Percentiles rank a stretch among this genome's conserved stretches.
phyloP scores from a whole-genome alignment of 2,113 vertebrate genomes.

The Pipa parva region DNA sequence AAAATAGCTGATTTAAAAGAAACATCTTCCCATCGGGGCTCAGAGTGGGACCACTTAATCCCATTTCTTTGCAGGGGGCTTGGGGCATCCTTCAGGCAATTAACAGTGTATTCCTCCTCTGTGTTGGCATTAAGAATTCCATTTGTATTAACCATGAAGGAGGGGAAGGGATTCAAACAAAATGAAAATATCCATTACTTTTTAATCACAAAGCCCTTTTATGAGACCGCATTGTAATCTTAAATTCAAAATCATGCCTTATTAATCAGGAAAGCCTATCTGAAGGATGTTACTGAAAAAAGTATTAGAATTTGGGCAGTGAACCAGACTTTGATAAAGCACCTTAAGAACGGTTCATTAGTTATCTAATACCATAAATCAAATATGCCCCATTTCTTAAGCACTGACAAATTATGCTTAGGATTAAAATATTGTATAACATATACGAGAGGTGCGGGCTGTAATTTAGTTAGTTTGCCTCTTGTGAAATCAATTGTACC shows the following conservation, averaged over 20 bases:
- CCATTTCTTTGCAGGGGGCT: not conserved
- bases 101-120: not conserved
- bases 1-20: not conserved
- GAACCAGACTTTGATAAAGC: slow-evolving; percentile 51
- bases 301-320: slow-evolving; percentile 24
- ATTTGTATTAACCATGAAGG: slow-evolving; percentile 15
- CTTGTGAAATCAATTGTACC: not conserved
- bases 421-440: slow-evolving; percentile 17
- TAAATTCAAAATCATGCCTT: slow-evolving; percentile 23
- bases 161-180: not conserved
- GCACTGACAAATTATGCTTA: slow-evolving; percentile 55
- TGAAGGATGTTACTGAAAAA: slow-evolving; percentile 4
- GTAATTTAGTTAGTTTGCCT: not conserved
- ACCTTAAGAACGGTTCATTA: slow-evolving; percentile 48
- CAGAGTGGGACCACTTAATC: not conserved
- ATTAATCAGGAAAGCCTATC: slow-evolving; percentile 44
- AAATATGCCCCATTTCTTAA: slow-evolving; percentile 48
- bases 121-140: not conserved
- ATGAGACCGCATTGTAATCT: slow-evolving; percentile 35
- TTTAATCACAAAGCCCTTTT: slow-evolving; percentile 9
- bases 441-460: not conserved
- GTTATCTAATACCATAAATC: slow-evolving; percentile 48
- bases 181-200: slow-evolving; percentile 13
- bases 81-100: not conserved
- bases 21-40: not conserved